Base-by-base conservation (phyloP, 2,888 invertebrate species). In the Muscina levida region DNA sequence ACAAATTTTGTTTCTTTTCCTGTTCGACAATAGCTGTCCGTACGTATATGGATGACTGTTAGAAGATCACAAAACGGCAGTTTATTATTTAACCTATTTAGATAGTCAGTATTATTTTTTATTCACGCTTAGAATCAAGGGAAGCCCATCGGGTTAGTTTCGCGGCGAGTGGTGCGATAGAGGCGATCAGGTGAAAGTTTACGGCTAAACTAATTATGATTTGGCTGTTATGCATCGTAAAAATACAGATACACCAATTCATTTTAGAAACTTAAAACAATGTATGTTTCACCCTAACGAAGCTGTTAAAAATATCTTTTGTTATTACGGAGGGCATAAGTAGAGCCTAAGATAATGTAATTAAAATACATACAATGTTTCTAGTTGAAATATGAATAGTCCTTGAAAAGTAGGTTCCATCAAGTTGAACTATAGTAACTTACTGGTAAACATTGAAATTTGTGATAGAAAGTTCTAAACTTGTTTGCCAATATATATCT, bases 1-100 rank as follows among this genome's bases (percentile, higher is more conserved):
- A 10, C 10, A 22, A 1, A 13, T 42, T 46, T 8, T 26, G 24
- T 39, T 37, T 22, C 17, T 77, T 79, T 80, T 80, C 77, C 71
- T 80, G 80, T 73, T 80, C 37, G 26, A 37, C 76, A 73, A 66
- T 77, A 80, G 74, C 77, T 44, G 80, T 77, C 73, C 44, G 19
- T 31, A 66, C 48, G 0, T 26, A 22, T 62, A 51, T 71, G 51
- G 39, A 57, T 44, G 26, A 70, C 42, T 75, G 19, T 66, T 44
- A 57, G 37, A 31, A 42, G 22, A n/a, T 1, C 19, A 59, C 39
- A 42, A 8, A 37, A 31, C 31, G 31, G 57, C 68, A 66, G 73
- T 67, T 77, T 77, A 31, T 56, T 67, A 65, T 72, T n/a, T 80
- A 80, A 77, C 80, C 73, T 59, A 77, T 80, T 80, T 80, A 10